Base-by-base conservation (phyloP, 2,888 invertebrate species). In the Perizoma flavofasciatum region DNA sequence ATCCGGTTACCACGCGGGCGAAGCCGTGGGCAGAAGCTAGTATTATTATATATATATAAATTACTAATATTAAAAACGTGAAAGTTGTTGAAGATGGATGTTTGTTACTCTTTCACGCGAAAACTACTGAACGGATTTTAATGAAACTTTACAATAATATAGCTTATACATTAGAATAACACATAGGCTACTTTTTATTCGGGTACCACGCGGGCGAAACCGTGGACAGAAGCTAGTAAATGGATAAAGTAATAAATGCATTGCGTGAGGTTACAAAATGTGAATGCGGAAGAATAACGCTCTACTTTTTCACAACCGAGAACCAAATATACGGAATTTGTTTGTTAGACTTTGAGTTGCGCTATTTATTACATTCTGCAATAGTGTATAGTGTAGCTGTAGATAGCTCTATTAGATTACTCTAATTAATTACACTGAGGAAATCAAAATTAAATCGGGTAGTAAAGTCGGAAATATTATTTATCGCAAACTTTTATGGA, bases 381-480 rank as follows among this genome's bases (percentile, higher is more conserved):
- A 49, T 59, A 40, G 8, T 5, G 39, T 33, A 34, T 54, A 44
- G 41, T 53, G 22, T 58, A 22, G 22, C 22, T 22, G 52, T 10
- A 48, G 11, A 41, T 45, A 40, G 48, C 10, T 43, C 11, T 54
- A 41, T 49, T 9, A 33, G 6, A 43, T 35, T 44, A 44, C 44
- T 51, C 10, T 34, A 10, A 33, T 43, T 55, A 60, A 55, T 60
- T 55, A 40, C 44, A 39, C 54, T 55, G 34, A 56, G 52, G 60
- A 61, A 61, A 56, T 45, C 5, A 41, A 46, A 52, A 52, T 41
- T 22, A 50, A 49, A 50, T 37, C 59, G 54, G 44, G 51, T 60
- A 44, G 60, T 55, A 10, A 34, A 40, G 39, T 47, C 39, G 49
- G 47, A 61, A 34, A 49, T 40, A 50, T 55, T 6, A 9, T 11